Conservation (phyloP, 2,888 invertebrate genomes). For the Synanthedon myopaeformis region DNA sequence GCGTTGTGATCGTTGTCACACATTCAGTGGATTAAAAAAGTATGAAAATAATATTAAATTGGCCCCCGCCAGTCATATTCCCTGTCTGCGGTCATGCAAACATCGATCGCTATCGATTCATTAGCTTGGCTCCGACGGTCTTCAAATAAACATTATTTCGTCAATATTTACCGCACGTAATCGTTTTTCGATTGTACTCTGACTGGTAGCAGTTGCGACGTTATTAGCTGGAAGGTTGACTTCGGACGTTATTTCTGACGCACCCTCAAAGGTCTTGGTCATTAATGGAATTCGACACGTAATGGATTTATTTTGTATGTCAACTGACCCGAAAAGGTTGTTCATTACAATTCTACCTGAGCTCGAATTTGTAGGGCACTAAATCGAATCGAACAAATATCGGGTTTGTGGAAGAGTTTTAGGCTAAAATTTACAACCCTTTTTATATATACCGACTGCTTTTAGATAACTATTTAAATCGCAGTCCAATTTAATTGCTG, state of each 20-base stretch:
- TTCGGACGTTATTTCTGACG: neutral
- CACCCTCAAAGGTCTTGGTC: neutral
- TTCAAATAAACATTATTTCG: constrained; percentile 49
- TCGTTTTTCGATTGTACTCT: constrained; percentile 45
- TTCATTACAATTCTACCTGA: neutral
- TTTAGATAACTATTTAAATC: too few species aligned
- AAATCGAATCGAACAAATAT: too few species aligned
- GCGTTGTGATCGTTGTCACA: neutral
- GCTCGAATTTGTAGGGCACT: neutral
- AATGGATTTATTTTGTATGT: neutral
- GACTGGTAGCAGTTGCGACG: constrained; percentile 5
- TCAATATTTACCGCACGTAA: constrained; percentile 31
- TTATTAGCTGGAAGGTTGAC: neutral
- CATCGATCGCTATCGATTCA: constrained; percentile 31
- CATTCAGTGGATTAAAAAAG: neutral
- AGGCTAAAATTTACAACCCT: too few species aligned
- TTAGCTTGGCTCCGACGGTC: constrained; percentile 27
- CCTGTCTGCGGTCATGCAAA: constrained; percentile 30
- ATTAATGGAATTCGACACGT: neutral
- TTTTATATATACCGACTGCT: too few species aligned
- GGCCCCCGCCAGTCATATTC: neutral
- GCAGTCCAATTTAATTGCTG: too few species aligned
- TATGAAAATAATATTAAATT: neutral
- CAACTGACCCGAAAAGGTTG: neutral
- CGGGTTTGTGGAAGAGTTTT: too few species aligned